A percentile compares a stretch with the other conserved stretches of the same genome.
Conservation (phyloP, 2,113 vertebrate genomes). For the Sclerurus mexicanus region DNA sequence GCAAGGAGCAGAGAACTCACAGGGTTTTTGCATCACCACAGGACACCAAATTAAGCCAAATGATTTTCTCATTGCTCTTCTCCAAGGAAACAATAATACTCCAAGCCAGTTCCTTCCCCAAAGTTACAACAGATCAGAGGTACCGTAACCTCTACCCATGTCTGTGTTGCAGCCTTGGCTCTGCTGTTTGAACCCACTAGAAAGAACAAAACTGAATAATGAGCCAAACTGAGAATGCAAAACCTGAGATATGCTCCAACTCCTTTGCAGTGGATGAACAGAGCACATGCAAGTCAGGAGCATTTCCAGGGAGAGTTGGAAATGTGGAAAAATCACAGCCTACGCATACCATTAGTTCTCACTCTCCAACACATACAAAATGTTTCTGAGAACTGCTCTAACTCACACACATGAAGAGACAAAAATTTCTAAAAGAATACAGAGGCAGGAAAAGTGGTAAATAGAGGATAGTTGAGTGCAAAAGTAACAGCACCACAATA, state of each 20-base stretch:
- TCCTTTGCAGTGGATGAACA: background rate
- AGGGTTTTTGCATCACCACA: background rate
- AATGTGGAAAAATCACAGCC: background rate
- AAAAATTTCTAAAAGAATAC: background rate
- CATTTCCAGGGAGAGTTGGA: background rate
- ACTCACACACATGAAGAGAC: background rate
- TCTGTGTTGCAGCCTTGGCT: background rate
- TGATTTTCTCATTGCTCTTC: background rate
- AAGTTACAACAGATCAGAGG: background rate
- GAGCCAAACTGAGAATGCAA: background rate
- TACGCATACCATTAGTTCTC: background rate
- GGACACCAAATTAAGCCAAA: background rate
- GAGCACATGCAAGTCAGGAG: background rate
- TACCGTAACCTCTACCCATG: accelerated
- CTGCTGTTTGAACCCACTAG: background rate
- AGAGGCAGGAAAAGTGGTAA: background rate
- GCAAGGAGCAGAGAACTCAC: background rate
- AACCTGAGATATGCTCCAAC: background rate
- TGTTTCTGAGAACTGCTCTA: background rate
- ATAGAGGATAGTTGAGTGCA: background rate
- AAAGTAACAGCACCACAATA: background rate
- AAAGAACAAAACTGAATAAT: background rate
- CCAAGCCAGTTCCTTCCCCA: background rate
- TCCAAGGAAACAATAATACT: background rate
- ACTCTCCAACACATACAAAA: background rate